phyloP scores from a whole-genome alignment of 2,113 vertebrate species.

The Clarias batrachus region DNA sequence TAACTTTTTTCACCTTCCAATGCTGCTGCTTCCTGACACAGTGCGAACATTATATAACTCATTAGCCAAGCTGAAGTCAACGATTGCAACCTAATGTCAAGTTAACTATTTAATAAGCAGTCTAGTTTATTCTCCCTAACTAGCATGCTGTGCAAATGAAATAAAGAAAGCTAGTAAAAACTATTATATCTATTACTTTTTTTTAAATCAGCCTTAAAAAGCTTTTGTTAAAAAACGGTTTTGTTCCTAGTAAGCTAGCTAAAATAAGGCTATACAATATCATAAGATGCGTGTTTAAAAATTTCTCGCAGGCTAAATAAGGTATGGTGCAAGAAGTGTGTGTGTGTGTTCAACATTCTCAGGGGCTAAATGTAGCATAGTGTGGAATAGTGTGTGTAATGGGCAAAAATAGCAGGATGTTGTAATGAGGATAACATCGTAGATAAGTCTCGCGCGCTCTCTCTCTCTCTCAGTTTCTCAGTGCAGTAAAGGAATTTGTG shows the following conservation, averaged over 20 bases:
- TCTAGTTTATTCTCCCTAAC: background rate
- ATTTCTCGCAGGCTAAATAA: constrained; percentile 14
- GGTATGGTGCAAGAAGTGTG: background rate
- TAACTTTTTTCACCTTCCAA: background rate
- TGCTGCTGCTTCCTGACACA: background rate
- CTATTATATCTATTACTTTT: background rate
- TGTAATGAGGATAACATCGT: constrained; percentile 31
- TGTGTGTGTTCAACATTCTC: constrained; percentile 1
- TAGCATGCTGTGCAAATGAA: background rate
- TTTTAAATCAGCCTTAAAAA: no score
- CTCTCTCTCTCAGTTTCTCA: background rate
- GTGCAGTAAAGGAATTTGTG: constrained; percentile 65
- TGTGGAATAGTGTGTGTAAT: background rate
- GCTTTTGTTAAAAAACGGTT: no score
- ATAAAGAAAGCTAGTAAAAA: background rate
- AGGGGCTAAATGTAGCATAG: constrained; percentile 10
- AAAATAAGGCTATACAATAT: background rate
- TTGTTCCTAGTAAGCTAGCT: background rate
- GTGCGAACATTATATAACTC: background rate
- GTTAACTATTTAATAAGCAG: background rate
- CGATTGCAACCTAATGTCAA: background rate
- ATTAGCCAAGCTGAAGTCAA: background rate
- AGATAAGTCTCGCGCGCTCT: constrained; percentile 23
- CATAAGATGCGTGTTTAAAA: background rate
- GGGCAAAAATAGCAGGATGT: constrained; percentile 24